phyloP scores from a whole-genome alignment of 2,888 invertebrate genomes.

The Andrena praecox region DNA sequence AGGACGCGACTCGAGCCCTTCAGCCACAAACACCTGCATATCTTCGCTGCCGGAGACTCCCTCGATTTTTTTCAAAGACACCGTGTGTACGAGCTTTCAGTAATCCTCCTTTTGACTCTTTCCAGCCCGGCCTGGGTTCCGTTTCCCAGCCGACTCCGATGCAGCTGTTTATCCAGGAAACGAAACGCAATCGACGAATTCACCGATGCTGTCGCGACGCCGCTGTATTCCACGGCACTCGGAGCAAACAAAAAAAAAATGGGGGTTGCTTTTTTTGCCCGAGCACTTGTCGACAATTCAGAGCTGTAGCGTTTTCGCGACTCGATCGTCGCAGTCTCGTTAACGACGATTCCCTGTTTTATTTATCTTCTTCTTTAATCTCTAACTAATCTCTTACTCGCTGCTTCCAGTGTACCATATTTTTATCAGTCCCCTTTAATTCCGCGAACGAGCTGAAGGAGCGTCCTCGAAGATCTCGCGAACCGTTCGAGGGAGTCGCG shows the following conservation, averaged over 20 bases:
- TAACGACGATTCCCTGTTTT: background rate
- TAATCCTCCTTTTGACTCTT: conserved; percentile 53
- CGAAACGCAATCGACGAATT: conserved; percentile 24
- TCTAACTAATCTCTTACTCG: background rate
- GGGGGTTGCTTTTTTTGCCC: background rate
- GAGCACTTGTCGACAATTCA: background rate
- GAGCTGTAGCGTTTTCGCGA: no score
- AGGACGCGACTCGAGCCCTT: conserved; percentile 26
- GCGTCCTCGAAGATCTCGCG: background rate
- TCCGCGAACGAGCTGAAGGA: background rate
- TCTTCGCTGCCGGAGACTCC: conserved; percentile 39
- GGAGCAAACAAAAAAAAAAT: background rate
- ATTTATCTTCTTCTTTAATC: background rate
- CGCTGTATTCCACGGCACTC: background rate
- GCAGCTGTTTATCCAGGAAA: conserved; percentile 3
- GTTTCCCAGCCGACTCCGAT: conserved; percentile 1
- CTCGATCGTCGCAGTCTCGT: background rate
- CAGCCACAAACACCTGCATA: conserved; percentile 42
- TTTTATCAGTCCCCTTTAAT: background rate
- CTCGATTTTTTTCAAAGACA: conserved; percentile 56
- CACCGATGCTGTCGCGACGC: background rate
- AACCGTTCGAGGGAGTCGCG: background rate
- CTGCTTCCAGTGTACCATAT: background rate
- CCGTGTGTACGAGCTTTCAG: conserved; percentile 37
- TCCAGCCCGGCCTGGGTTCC: background rate